Conservation (phyloP, 2,113 vertebrate species). For the Passer domesticus region DNA sequence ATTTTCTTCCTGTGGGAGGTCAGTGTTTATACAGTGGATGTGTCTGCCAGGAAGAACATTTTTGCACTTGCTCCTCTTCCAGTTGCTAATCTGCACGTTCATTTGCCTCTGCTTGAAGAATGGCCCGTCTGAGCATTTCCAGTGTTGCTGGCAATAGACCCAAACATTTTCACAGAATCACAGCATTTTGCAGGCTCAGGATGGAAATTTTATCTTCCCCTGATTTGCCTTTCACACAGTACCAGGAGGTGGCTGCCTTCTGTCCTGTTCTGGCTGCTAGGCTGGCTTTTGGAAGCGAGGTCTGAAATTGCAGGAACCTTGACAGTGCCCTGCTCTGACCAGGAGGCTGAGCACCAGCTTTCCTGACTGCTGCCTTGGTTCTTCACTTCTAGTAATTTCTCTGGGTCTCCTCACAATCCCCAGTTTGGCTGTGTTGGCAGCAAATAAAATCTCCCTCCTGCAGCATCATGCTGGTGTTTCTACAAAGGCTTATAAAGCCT, state of each 20-base stretch:
- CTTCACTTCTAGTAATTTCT: background rate
- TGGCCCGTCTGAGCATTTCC: background rate
- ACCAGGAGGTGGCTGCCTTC: background rate
- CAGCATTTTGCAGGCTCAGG: background rate
- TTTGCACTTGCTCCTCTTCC: constrained; percentile 21
- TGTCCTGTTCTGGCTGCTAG: background rate
- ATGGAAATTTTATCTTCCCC: background rate
- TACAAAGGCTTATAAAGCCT: background rate
- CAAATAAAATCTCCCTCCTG: background rate
- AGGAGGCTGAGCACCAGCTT: background rate
- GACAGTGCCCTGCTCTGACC: background rate
- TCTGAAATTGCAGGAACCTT: background rate
- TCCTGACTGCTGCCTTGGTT: background rate
- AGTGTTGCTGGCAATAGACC: background rate
- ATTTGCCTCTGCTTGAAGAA: constrained; percentile 9
- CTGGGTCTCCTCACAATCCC: accelerated
- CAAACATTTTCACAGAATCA: background rate
- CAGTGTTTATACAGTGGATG: background rate
- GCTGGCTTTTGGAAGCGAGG: background rate
- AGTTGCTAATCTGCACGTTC: constrained; percentile 30
- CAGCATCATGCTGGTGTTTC: background rate
- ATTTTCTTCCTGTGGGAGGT: constrained; percentile 42
- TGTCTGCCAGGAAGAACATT: constrained; percentile 46
- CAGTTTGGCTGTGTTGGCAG: accelerated
- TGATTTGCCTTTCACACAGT: background rate